Evolutionary conservation across 2,113 vertebrate species (phyloP).

Genomic region (Pseudopodoces humilis): DNA sequence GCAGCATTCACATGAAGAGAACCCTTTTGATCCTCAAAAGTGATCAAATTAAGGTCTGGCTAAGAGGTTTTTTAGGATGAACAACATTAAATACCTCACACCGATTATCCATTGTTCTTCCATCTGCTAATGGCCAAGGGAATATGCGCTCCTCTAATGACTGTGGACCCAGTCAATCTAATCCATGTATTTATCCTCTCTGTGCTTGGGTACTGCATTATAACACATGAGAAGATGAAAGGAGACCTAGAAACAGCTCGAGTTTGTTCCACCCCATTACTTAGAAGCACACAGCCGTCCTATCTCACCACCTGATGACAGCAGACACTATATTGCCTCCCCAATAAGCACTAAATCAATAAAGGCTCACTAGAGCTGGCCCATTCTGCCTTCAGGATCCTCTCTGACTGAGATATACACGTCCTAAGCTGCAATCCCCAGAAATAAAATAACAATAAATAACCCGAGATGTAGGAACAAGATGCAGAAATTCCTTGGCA

Average conservation of each 20-base stretch:
- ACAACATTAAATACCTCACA: background rate
- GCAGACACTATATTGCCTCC: background rate
- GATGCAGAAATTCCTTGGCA: slow-evolving; percentile 33
- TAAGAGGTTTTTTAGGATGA: background rate
- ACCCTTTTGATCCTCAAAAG: background rate
- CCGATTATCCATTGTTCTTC: background rate
- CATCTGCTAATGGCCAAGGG: background rate
- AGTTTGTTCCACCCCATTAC: slow-evolving; percentile 34
- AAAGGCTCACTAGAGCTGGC: background rate
- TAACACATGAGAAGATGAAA: slow-evolving; percentile 38
- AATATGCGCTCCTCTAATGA: background rate
- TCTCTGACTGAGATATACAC: background rate
- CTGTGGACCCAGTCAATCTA: background rate
- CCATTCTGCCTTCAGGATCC: background rate
- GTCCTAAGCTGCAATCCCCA: background rate
- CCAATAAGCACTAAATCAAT: slow-evolving; percentile 36
- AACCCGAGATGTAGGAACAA: background rate
- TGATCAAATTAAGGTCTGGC: background rate
- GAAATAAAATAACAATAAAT: slow-evolving; percentile 47
- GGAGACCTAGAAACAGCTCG: background rate
- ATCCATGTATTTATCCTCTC: background rate
- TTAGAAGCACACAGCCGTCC: background rate
- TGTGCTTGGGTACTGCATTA: background rate
- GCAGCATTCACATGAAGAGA: background rate
- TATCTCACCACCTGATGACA: background rate